A percentile compares a stretch with the other conserved stretches of the same genome.
Conservation (phyloP, 2,888 invertebrate species). For the Erebia palarica region DNA sequence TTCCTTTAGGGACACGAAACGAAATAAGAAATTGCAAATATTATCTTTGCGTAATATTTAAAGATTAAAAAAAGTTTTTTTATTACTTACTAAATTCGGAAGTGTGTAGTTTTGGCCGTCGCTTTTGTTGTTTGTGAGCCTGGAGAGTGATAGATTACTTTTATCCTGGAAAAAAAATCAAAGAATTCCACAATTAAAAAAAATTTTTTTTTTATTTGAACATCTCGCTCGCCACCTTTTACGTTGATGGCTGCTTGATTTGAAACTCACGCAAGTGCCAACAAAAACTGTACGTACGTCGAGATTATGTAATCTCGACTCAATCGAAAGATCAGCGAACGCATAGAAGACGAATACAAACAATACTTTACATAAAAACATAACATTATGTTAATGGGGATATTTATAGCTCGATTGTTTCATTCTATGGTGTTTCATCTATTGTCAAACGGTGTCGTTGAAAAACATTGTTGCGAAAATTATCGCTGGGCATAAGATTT, state of each 20-base stretch:
- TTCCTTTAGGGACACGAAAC: background rate
- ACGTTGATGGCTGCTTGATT: too few relatives aligned
- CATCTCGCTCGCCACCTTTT: too few relatives aligned
- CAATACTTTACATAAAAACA: too few relatives aligned
- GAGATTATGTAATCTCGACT: background rate
- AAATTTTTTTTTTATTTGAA: too few relatives aligned
- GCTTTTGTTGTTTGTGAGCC: too few relatives aligned
- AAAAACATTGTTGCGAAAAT: conserved; percentile 6
- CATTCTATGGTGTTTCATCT: background rate
- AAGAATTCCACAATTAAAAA: too few relatives aligned
- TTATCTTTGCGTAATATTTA: background rate
- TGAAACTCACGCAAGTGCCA: background rate
- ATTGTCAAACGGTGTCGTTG: background rate
- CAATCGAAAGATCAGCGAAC: background rate
- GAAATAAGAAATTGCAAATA: background rate
- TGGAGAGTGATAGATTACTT: too few relatives aligned
- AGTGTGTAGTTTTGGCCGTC: too few relatives aligned
- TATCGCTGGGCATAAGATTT: conserved; percentile 4
- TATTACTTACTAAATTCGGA: too few relatives aligned
- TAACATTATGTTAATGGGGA: background rate
- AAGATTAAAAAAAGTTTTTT: too few relatives aligned
- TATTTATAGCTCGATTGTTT: background rate
- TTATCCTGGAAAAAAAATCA: too few relatives aligned
- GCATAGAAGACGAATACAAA: background rate
- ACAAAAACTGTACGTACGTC: too few relatives aligned